These are phyloP conservation scores for Drosophila mimetica DNA, from an alignment of 2,888 invertebrate genomes.

Conservation along the genomic window DNA sequence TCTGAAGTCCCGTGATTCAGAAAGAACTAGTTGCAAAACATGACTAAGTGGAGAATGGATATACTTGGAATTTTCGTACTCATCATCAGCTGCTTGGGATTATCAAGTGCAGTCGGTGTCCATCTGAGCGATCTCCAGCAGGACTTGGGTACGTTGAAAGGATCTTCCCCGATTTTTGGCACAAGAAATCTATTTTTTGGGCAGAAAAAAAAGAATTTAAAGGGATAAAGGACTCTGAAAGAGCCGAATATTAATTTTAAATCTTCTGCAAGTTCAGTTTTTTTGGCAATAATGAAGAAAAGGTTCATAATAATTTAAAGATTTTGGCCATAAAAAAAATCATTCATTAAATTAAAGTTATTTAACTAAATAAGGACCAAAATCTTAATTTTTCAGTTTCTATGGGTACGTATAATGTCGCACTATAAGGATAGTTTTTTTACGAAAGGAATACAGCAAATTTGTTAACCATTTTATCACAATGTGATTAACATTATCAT, in stretches of 20 bases:
- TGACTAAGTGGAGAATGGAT: constrained; percentile 23
- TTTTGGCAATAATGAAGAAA: too few species aligned
- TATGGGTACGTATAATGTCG: too few species aligned
- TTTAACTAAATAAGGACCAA: too few species aligned
- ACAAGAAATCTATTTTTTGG: not conserved
- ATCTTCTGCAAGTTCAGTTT: too few species aligned
- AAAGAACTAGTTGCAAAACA: constrained; percentile 5
- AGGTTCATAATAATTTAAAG: too few species aligned
- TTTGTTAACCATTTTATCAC: not conserved
- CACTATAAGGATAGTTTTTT: too few species aligned
- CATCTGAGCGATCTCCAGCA: constrained; percentile 17
- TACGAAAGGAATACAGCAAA: not conserved
- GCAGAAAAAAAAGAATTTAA: not conserved
- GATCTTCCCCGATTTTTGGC: not conserved
- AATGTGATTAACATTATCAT: not conserved
- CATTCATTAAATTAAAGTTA: too few species aligned
- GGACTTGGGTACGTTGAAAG: constrained; percentile 11
- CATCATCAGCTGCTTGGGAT: constrained; percentile 18
- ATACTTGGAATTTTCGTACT: constrained; percentile 3
- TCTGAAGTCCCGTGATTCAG: constrained; percentile 30
- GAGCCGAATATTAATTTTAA: too few species aligned
- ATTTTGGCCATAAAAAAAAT: not conserved
- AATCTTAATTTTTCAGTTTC: too few species aligned
- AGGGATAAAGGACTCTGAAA: too few species aligned
- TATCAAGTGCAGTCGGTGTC: constrained; percentile 34